Base-by-base conservation (phyloP, 30 jellyfish, hydroid and myxozoan genomes). In the Pelagia noctiluca region DNA sequence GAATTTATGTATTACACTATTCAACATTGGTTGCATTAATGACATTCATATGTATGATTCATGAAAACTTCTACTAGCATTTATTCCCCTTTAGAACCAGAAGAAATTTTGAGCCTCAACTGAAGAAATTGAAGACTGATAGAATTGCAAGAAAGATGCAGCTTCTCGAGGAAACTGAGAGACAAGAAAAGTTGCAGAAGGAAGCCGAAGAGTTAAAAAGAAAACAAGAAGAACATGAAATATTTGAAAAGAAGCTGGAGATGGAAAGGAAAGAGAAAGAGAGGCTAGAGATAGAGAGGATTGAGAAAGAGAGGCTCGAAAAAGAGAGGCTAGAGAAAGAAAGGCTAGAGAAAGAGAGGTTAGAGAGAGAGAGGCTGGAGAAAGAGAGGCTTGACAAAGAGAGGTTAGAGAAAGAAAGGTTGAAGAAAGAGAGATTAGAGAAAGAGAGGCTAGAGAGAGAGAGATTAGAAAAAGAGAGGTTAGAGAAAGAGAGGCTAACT, bases 391-490 rank as follows among this genome's bases (percentile, higher is more conserved):
- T 34, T 18, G 87, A 52, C 19, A 53, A 0, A 1, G 67, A 70
- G 1, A 70, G 83, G 24, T 10, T 21, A 16, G 46, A 70, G 21
- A 70, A 37, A 48, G 74, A 48, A n/a, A 74, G 60, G 47, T 2
- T 0, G 13, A 38, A 75, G 42, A 49, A 1, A 35, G 87, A 75
- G 35, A 50, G 54, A 21, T 18, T 32, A 3, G 90, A 80, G 28
- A 81, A 66, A 1, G 82, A 63, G 33, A 80, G 90, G 2, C 42
- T 49, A 10, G 83, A 80, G 64, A 80, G 49, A 69, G 84, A 80
- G 46, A 65, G 67, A n/a, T 0, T 38, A 1, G 84, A 50, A 22
- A 67, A 49, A 13, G 91, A 80, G 63, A 64, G 64, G 42, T 18
- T 32, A 3, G 90, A 80, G 28, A 81, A 66, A 1, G 82, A 63